Conservation (phyloP, 1,140 invertebrate species). For the Lepidurus couesii region DNA sequence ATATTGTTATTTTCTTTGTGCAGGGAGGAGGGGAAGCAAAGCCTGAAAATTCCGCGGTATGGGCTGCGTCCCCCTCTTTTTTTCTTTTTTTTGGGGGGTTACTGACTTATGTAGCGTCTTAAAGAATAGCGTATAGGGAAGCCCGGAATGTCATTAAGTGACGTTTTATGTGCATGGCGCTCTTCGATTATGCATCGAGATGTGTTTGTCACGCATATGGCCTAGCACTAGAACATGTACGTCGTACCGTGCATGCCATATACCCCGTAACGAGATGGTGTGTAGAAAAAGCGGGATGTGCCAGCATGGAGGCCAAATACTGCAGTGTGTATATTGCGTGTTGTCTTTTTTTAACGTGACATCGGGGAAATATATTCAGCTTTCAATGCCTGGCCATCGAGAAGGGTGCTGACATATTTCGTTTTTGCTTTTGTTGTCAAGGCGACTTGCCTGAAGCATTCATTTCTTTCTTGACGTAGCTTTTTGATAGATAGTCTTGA, state of each 20-base stretch:
- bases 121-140: not conserved
- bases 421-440: not conserved
- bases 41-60: not conserved
- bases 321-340: not conserved
- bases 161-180: not conserved
- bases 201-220: conserved; percentile 18
- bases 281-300: not conserved
- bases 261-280: no score
- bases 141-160: not conserved
- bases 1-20: not conserved
- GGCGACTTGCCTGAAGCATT: not conserved
- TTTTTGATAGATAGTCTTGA: not conserved
- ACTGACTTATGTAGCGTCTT: not conserved
- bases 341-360: not conserved
- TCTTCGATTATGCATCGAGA: conserved; percentile 19
- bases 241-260: not conserved
- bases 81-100: not conserved
- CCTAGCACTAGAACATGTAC: not conserved
- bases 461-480: not conserved
- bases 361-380: not conserved
- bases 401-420: not conserved
- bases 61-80: not conserved
- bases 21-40: not conserved
- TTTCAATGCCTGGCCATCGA: not conserved
- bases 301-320: not conserved